Conservation (phyloP, 2,113 vertebrate species). For the Callopanchax toddi region DNA sequence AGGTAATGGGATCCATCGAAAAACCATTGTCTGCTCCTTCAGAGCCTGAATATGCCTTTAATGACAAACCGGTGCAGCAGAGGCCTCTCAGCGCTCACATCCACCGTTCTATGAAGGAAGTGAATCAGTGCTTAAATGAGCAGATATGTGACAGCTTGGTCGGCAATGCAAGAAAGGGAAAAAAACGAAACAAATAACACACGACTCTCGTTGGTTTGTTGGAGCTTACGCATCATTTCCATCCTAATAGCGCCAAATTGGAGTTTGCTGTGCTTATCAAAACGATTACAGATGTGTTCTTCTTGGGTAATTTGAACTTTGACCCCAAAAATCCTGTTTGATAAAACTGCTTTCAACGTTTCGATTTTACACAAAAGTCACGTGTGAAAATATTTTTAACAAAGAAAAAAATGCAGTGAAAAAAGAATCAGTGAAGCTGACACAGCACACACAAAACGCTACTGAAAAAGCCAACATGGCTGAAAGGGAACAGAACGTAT, state of each 20-base stretch:
- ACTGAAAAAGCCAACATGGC: conserved; percentile 25
- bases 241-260: conserved; percentile 19
- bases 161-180: not conserved
- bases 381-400: too few relatives aligned
- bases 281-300: conserved; percentile 30
- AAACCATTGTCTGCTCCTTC: conserved; percentile 66
- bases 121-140: conserved; percentile 4
- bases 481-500: conserved; percentile 41
- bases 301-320: conserved; percentile 45
- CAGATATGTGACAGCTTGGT: not conserved
- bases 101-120: not conserved
- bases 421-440: not conserved
- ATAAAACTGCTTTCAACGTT: conserved; percentile 22
- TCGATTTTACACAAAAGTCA: conserved; percentile 13
- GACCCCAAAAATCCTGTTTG: conserved; percentile 11
- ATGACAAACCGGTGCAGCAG: conserved; percentile 61
- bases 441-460: not conserved
- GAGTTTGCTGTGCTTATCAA: conserved; percentile 32
- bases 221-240: conserved; percentile 8
- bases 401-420: not conserved
- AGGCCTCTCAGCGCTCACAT: conserved; percentile 23
- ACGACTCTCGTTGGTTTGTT: conserved; percentile 9
- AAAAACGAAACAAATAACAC: conserved; percentile 25
- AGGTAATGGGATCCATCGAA: conserved; percentile 74
- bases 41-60: conserved; percentile 55